Evolutionary conservation across 2,113 vertebrate genomes (phyloP), one percentile per base, ranked within the genome.

Genomic region (Copsychus sechellarum): DNA sequence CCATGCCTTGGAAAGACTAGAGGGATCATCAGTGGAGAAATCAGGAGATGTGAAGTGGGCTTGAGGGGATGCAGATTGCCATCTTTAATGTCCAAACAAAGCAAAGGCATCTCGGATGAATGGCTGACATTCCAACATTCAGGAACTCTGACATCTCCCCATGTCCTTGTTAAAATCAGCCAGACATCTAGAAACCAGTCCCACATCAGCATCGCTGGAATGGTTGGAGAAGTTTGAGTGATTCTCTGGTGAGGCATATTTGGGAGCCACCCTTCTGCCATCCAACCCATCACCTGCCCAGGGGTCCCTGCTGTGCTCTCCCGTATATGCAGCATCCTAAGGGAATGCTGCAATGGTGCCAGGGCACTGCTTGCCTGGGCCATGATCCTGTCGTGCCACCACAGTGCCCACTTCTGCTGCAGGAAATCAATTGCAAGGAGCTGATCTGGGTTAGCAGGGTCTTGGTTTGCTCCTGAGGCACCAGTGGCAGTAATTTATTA

Each of bases 361-460:
- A 21, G 38, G 8, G 7, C 66, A 28, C 9, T 9, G 17, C n/a
- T 29, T n/a, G 24, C 64, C 28, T 31, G 40, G 31, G 33, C 10
- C 6, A 1, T n/a, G 17, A 22, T 40, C 16, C 16, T 1, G 1
- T 77, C 54, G 69, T 53, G 64, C 18, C 0, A 0, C 28, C n/a
- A 11, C 10, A 3, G 28, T 7, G 1, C 28, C 61, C 31, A 5
- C 7, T 17, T 24, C 42, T 76, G 60, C 74, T 3, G 5, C 67
- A 33, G 38, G 47, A 53, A 51, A 18, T 38, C 33, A 23, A 4
- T 33, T 34, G 51, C 57, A 16, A 36, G 12, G 1, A 26, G 18
- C 50, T 14, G 19, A 33, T 50, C 13, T 1, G 2, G 25, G 8
- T 62, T 26, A 28, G 22, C 5, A 2, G 25, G 40, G 12, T 2